Base-by-base conservation (phyloP, 2,888 invertebrate genomes). In the Dichetophora obliterata region DNA sequence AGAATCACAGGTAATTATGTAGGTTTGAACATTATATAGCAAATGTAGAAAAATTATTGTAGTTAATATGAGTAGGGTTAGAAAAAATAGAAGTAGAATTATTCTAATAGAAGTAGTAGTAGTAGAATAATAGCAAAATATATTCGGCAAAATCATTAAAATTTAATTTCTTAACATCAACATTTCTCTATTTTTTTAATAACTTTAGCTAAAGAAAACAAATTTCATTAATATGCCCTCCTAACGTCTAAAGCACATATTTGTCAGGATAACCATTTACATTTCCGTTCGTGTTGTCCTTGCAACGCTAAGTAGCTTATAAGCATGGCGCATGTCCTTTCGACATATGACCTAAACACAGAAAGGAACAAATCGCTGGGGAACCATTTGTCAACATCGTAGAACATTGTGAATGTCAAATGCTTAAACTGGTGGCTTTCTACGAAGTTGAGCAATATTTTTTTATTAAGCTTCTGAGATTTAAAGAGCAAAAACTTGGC, bases 401-500 rank as follows among this genome's bases (percentile, higher is more conserved):
- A 43, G 5, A 24, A 4, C 22, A 6, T n/a, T 48, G 37, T n/a
- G 16, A 19, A 43, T 68, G 66, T 37, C 66, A 48, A 68, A 48
- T 68, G 14, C 4, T 37, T 37, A 66, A 66, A 16, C n/a, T 3
- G 82, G 6, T 82, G 86, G 86, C 86, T 89, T 75, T 89, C 88
- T 95, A 94, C 3, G 96, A 96, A 85, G 96, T 96, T 65, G 95
- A 95, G 92, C 94, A 95, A 87, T 93, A 96, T 69, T 93, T 95
- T 72, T 95, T 96, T 90, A 95, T 96, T 16, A 93, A 96, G 48
- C 96, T 96, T 89, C 92, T 96, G 80, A 43, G 43, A 14, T 43
- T 43, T 43, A 43, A 43, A 43, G 43, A 43, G 43, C 43, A 43
- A 43, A 43, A 43, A 43, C 2, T 43, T 43, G 6, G 14, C 1